Percentiles rank a stretch among this genome's conserved stretches.
phyloP scores from a whole-genome alignment of 2,888 invertebrate genomes.

The Drosophila colorata region DNA sequence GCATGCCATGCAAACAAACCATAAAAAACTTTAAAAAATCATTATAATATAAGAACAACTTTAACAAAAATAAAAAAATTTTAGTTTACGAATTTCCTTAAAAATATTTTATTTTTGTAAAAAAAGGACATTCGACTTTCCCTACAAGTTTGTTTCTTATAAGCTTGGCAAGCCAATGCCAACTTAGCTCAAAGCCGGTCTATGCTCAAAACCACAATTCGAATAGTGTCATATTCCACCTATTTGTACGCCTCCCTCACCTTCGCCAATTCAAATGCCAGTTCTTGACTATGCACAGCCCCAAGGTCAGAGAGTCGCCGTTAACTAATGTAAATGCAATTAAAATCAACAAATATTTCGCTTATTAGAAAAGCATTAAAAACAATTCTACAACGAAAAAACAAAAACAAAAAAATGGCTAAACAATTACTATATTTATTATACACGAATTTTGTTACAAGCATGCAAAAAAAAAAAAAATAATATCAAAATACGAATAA shows the following conservation, averaged over 20 bases:
- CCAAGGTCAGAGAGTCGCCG: conserved; percentile 62
- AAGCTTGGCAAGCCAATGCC: conserved; percentile 10
- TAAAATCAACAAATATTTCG: conserved; percentile 75
- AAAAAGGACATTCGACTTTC: background rate
- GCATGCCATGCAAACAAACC: no score
- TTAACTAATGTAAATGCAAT: conserved; percentile 59
- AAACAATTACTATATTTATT: conserved; percentile 78
- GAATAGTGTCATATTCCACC: conserved; percentile 25
- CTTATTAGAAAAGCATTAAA: conserved; percentile 78
- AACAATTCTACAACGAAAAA: conserved; percentile 39
- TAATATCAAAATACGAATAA: conserved; percentile 29
- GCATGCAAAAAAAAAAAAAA: conserved; percentile 59
- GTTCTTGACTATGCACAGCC: conserved; percentile 33
- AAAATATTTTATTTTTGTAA: no score
- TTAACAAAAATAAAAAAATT: no score
- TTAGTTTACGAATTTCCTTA: no score
- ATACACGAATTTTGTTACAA: conserved; percentile 75
- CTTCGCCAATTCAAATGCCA: conserved; percentile 53
- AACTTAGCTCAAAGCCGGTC: conserved; percentile 12
- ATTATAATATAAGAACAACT: no score
- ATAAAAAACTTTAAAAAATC: no score
- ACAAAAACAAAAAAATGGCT: conserved; percentile 37
- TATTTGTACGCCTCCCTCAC: conserved; percentile 23
- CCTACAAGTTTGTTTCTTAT: no score
- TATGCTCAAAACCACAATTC: conserved; percentile 19